Base-by-base conservation (phyloP, 2,797 vertebrate species). In the Periophthalmus magnuspinnatus region DNA sequence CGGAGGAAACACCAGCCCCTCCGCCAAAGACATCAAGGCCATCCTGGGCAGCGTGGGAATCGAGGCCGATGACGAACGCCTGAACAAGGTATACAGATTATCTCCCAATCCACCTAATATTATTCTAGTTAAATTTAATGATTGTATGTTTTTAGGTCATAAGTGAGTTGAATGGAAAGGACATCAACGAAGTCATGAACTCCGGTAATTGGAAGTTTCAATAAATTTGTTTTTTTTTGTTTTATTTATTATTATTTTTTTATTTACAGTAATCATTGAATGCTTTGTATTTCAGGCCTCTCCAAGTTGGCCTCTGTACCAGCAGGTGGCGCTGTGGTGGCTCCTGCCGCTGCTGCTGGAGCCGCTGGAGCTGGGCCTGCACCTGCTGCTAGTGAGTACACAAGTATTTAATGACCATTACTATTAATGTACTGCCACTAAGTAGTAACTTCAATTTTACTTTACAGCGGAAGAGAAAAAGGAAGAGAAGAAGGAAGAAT, bases 401-500 rank as follows among this genome's bases (percentile, higher is more conserved):
- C 2, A 0, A 0, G 56, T 54, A 55, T 36, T 32, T 8, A 56
- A n/a, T 60, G 52, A 10, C n/a, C 13, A 34, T 66, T 9, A 9
- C 11, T 22, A 1, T 22, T 36, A 3, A 19, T 64, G 11, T 32
- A 4, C 13, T 21, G 33, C n/a, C 2, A 8, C 52, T 2, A 19
- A 56, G 50, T 38, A 67, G 17, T 38, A 21, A 57, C 3, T 28
- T 54, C 2, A 55, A 48, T 76, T 61, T 21, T 76, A 1, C 34
- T 62, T 86, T 86, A 2, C 80, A 95, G 93, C 61, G 89, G 94
- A 95, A 94, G 94, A 95, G 91, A 95, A 95, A 93, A 95, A 95
- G 81, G 94, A 95, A 84, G 94, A 94, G 90, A 95, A 95, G 91
- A 95, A 95, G 77, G 94, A 95, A 28, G 94, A 95, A 91, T 95